Conservation (phyloP, 2,797 vertebrate species). For the Enteromius anoplus region DNA sequence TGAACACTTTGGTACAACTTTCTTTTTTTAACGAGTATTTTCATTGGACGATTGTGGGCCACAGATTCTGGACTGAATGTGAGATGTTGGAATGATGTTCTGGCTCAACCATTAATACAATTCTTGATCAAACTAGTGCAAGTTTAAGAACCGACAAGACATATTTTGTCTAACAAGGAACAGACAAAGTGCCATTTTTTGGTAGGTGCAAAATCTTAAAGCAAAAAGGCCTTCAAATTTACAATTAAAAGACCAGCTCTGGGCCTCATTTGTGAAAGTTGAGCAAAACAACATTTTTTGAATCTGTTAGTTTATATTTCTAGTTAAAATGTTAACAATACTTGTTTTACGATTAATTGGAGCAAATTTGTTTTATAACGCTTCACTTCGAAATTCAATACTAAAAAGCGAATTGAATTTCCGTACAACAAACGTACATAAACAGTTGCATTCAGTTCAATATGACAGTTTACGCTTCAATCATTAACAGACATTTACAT, state of each 20-base stretch:
- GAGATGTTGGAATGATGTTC: slow-evolving; percentile 23
- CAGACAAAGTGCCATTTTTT: slow-evolving; percentile 63
- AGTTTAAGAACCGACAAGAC: slow-evolving; percentile 24
- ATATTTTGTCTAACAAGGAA: slow-evolving; percentile 15
- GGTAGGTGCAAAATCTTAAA: slow-evolving; percentile 63
- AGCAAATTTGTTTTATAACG: not conserved
- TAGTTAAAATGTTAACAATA: not conserved
- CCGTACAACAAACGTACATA: not conserved
- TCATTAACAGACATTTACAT: not conserved
- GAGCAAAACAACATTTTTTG: not conserved
- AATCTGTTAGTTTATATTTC: not conserved
- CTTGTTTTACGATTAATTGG: not conserved
- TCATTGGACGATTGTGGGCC: not conserved
- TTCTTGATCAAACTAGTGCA: slow-evolving; percentile 35
- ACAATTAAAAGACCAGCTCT: not conserved
- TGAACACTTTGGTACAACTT: slow-evolving; percentile 21
- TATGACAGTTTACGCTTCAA: not conserved
- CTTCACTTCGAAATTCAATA: not conserved
- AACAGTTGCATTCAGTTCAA: not conserved
- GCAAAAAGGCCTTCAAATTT: slow-evolving; percentile 32
- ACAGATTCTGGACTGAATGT: not conserved
- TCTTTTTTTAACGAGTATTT: not conserved
- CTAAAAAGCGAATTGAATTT: not conserved
- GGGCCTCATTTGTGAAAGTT: not conserved
- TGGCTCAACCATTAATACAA: slow-evolving; percentile 4